Evolutionary conservation across 2,797 vertebrate species (phyloP).

Genomic region (Peromyscus melanophrys): DNA sequence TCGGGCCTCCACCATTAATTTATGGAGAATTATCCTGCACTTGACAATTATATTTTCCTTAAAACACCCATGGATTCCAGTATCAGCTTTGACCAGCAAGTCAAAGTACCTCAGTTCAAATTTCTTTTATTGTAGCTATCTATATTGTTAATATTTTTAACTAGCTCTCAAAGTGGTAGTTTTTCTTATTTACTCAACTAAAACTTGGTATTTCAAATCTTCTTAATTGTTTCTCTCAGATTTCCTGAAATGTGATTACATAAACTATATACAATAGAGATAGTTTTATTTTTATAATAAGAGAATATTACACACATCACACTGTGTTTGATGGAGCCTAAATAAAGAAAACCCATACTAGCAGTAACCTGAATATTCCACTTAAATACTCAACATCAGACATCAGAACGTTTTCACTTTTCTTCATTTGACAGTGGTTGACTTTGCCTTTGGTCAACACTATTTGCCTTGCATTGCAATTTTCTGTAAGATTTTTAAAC

Average conservation of each 20-base stretch:
- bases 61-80: neutral
- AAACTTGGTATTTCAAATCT: slow-evolving; percentile 42
- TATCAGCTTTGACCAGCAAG: no score
- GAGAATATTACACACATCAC: neutral
- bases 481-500: neutral
- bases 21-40: neutral
- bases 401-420: neutral
- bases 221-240: slow-evolving; percentile 1
- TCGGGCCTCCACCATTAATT: neutral
- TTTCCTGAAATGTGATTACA: neutral
- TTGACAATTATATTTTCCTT: neutral
- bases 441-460: slow-evolving; percentile 6
- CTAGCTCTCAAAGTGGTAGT: neutral
- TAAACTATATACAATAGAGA: neutral
- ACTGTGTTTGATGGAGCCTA: neutral
- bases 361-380: neutral
- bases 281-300: neutral
- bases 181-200: neutral
- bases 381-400: neutral
- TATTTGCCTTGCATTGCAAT: neutral
- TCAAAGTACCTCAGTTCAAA: no score
- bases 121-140: no score
- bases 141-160: no score
- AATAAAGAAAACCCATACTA: neutral
- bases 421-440: neutral